Base-by-base conservation (phyloP, 2,797 vertebrate species). In the Clamator glandarius region DNA sequence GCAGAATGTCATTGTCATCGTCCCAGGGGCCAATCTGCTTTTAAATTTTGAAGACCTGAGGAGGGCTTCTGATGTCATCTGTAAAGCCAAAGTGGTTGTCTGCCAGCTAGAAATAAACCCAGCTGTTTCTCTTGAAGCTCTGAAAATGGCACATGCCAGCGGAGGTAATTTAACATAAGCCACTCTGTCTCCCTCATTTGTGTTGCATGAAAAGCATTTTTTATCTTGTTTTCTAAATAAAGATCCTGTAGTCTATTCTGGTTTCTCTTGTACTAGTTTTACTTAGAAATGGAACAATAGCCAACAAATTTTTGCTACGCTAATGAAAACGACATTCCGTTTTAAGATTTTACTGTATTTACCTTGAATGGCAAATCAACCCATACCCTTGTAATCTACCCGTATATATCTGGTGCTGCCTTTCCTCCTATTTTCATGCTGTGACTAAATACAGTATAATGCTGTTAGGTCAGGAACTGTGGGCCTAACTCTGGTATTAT, bases 1-100 rank as follows among this genome's bases (percentile, higher is more conserved):
- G 95, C 98, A 99, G 97, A 99, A 99, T 77, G 98, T 98, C 96
- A 99, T 99, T 64, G 98, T 99, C 88, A 99, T 99, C 41, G 99
- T 99, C 82, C 98, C 99, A 16, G 99, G 99, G 93, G 99, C 99
- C 93, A 99, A 99, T 97, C 97, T 99, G 96, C 97, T 99, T 96
- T 97, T 99, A 96, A 98, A 97, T 85, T 85, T 52, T 23, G 97
- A 98, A 91, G 99, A 99, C 88, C 98, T 99, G 90, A 98, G 95
- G 84, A 77, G 89, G 41, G 98, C 98, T 88, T 98, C 98, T 61
- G 93, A 96, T 63, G 97, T 97, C 82, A 98, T 99, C 90, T 85
- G 79, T 76, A 97, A 94, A 69, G 98, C 99, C 86, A 99, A 98
- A 98, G 99, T 99, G 31, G 83, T 99, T 91, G 96, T 99, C 93